Evolutionary conservation across 2,797 vertebrate genomes (phyloP), one percentile per base, ranked within the genome.

Genomic region (Centropyge bicolor): DNA sequence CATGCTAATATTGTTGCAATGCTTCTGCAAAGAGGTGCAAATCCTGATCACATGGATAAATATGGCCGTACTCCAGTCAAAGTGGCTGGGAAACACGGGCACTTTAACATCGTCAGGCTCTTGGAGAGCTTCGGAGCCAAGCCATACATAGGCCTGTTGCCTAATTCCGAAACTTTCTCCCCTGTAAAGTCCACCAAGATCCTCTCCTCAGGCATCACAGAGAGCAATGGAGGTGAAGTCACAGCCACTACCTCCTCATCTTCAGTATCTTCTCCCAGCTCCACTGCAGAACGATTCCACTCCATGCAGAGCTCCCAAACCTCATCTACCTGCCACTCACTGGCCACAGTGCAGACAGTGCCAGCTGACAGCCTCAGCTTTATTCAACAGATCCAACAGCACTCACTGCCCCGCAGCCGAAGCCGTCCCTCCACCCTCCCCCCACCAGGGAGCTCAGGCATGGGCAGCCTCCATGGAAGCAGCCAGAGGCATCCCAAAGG

Each of bases 281-380:
- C 95, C 41, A 95, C 95, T 6, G 90, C 92, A 5, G 96, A 95
- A 62, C 89, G 89, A 49, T 94, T 94, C 80, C 93, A 94, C 84
- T 96, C 96, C 17, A 92, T 90, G 45, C 93, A 95, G 83, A 95
- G 95, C 81, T 96, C 94, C 38, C 93, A 95, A 67, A 94, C 92
- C 16, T 94, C 92, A 0, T 96, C 96, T 52, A 96, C 96, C 10
- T 94, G 92, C 78, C 95, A 95, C 83, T 96, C 96, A 0, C 68
- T 94, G 62, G 95, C 95, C 70, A 96, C 96, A 0, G 90, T 95
- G 48, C 95, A 95, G 88, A 95, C 95, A 0, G 95, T 95, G 4
- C 96, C 96, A 0, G 91, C 94, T 3, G 96, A 97, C 88, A 95
- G 90, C 78, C 89, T 96, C 76, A 95, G 93, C 66, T 96, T 96